Evolutionary conservation across 2,797 vertebrate species (phyloP).

Genomic region (Muraenolepis orangiensis): DNA sequence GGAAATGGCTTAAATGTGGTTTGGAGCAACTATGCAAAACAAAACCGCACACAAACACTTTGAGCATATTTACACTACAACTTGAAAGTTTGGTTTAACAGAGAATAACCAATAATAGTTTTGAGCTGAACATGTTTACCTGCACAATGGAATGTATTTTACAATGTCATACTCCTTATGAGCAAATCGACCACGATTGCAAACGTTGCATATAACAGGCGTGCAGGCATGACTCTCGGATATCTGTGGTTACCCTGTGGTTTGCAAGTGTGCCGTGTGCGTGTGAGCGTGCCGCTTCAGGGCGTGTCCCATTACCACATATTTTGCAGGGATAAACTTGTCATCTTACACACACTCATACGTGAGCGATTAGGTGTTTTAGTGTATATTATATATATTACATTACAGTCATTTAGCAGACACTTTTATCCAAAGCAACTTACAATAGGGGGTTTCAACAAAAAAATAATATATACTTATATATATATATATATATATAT

Average conservation of each 20-base stretch:
- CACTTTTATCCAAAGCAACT: too few species aligned
- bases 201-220: background rate
- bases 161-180: too few species aligned
- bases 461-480: too few species aligned
- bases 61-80: background rate
- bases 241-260: background rate
- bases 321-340: background rate
- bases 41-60: background rate
- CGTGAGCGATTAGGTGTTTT: background rate
- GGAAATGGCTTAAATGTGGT: background rate
- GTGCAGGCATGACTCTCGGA: background rate
- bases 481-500: too few species aligned
- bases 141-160: too few species aligned
- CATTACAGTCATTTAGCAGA: too few species aligned
- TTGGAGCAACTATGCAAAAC: background rate
- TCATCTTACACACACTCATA: background rate
- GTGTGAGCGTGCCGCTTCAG: background rate
- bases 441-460: too few species aligned
- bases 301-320: background rate
- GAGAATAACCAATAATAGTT: background rate
- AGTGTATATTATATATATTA: background rate
- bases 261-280: background rate
- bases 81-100: background rate
- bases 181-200: too few species aligned
- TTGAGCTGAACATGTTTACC: too few species aligned